A percentile compares a stretch with the other conserved stretches of the same genome.
Conservation (phyloP, 2,797 vertebrate genomes). For the Pseudochromis fuscus region DNA sequence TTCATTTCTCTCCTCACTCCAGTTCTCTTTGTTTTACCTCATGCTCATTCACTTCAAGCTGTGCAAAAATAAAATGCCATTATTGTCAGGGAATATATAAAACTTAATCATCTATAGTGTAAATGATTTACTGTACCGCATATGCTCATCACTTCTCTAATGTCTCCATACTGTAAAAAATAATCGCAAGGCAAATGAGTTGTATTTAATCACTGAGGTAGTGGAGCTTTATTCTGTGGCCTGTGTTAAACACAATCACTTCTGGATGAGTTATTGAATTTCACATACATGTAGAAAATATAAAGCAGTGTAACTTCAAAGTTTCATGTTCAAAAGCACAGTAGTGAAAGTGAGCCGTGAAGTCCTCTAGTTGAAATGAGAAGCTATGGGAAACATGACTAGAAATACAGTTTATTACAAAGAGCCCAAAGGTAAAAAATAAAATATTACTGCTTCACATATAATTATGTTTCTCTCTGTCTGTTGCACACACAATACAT, state of each 20-base stretch:
- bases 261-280: neutral
- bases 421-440: neutral
- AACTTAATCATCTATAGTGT: constrained; percentile 21
- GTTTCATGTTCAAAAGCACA: neutral
- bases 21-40: constrained; percentile 1
- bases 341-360: neutral
- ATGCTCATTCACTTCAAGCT: neutral
- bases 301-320: neutral
- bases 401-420: neutral
- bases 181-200: neutral
- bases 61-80: constrained; percentile 7
- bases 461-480: neutral
- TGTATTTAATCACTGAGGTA: constrained; percentile 8
- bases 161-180: constrained; percentile 13
- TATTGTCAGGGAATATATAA: constrained; percentile 19
- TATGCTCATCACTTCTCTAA: constrained; percentile 14
- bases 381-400: neutral
- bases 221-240: constrained; percentile 11
- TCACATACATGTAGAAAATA: neutral
- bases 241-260: neutral
- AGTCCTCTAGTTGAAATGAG: neutral
- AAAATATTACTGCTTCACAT: neutral
- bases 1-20: constrained; percentile 28
- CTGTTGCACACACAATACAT: neutral
- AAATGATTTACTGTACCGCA: neutral